Evolutionary conservation across 2,888 invertebrate species (phyloP).

Genomic region (Dione juno): DNA sequence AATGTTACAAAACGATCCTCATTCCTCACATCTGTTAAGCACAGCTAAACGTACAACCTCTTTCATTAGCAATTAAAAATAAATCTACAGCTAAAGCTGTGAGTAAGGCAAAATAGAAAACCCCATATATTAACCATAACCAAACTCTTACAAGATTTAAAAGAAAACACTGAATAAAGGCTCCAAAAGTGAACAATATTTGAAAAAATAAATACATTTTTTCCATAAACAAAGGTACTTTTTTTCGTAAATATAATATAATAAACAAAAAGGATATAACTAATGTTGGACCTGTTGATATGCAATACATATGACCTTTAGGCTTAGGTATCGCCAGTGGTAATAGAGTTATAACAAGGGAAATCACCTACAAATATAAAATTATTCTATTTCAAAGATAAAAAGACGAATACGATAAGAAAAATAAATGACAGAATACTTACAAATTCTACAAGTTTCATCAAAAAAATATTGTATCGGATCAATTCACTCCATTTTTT

Average conservation of each 20-base stretch:
- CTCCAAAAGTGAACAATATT: conserved; percentile 78
- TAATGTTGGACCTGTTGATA: conserved; percentile 74
- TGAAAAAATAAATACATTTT: conserved; percentile 80
- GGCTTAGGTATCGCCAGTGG: conserved; percentile 65
- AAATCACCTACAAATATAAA: conserved; percentile 62
- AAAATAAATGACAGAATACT: conserved; percentile 54
- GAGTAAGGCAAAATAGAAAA: conserved; percentile 71
- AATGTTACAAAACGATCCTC: conserved; percentile 12
- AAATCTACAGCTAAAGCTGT: conserved; percentile 70
- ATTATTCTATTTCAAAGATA: conserved; percentile 30
- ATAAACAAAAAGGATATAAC: conserved; percentile 73
- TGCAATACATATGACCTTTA: conserved; percentile 78
- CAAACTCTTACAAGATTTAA: conserved; percentile 70
- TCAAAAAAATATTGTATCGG: conserved; percentile 77
- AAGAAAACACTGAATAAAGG: conserved; percentile 76
- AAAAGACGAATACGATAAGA: conserved; percentile 35
- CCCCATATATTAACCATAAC: conserved; percentile 75
- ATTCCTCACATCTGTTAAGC: conserved; percentile 54
- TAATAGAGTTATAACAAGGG: conserved; percentile 64
- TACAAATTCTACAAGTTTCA: conserved; percentile 79
- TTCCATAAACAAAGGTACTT: conserved; percentile 77
- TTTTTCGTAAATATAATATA: conserved; percentile 70
- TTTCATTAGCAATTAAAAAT: conserved; percentile 76
- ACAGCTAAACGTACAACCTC: conserved; percentile 79
- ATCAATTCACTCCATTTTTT: conserved; percentile 77